Conservation (phyloP, 2,797 vertebrate genomes). For the Pteropus rufus region DNA sequence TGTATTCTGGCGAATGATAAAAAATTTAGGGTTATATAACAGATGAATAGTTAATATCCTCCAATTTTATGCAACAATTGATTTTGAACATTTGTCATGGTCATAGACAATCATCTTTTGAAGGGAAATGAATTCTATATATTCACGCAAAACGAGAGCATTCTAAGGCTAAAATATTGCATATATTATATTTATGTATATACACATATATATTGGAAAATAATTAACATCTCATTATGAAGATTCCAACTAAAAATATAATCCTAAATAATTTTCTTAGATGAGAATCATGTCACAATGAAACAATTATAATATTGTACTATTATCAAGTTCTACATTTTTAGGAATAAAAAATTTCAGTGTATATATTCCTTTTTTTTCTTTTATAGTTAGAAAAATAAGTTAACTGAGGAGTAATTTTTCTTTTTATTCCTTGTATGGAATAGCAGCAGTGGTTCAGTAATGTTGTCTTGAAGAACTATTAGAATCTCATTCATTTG, state of each 20-base stretch:
- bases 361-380: background rate
- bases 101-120: background rate
- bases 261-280: background rate
- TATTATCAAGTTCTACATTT: background rate
- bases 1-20: background rate
- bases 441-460: background rate
- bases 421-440: background rate
- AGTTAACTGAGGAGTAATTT: background rate
- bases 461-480: background rate
- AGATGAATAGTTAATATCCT: background rate
- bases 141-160: background rate
- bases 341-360: background rate
- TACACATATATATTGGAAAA: background rate
- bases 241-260: background rate
- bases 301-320: background rate
- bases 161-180: background rate
- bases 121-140: background rate
- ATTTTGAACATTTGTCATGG: background rate
- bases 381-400: background rate
- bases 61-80: background rate
- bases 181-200: background rate
- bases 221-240: background rate
- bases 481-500: background rate
- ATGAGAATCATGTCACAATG: background rate
- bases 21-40: background rate